Base-by-base conservation (phyloP, 2,888 invertebrate species). In the Chorisops tibialis region DNA sequence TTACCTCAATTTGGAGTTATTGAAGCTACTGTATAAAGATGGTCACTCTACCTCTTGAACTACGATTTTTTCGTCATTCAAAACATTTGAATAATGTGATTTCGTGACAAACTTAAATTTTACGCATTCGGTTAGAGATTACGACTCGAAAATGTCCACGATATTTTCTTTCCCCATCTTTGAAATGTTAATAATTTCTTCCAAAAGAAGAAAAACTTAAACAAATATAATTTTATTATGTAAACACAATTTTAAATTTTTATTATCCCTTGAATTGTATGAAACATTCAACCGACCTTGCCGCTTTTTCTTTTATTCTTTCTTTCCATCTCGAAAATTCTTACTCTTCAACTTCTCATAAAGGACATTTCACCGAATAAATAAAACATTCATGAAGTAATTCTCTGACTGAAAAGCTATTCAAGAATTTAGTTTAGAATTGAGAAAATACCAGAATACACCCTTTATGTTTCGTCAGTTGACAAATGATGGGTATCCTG, bases 381-480 rank as follows among this genome's bases (percentile, higher is more conserved):
- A 59, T 59, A 59, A 59, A 59, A 59, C 48, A 59, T 59, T 59
- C 59, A 59, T 59, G 59, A 59, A 59, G 59, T 48, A 48, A 59
- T 59, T 48, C 24, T 16, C 3, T 19, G 24, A 18, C 56, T 56
- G 12, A 30, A 56, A 30, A 30, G 16, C 56, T 30, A 56, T 45
- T 56, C 56, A 45, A 56, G 56, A 43, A 56, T 43, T 56, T 56
- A 14, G 21, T 43, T 43, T n/a, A 18, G 30, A 18, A 24, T 35
- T 6, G 45, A 12, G 30, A 30, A 30, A 7, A 30, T 45, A 45
- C 45, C 58, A 49, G n/a, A 18, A 38, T 48, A 22, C 59, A 59
- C 38, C 59, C 59, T 39, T 59, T 59, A 49, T 59, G 48, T 48
- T 14, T 24, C 30, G 49, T 35, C 59, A 47, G 59, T 49, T 59